Percentiles rank a stretch among this genome's conserved stretches.
Evolutionary conservation across 2,113 vertebrate species (phyloP).

Genomic region (Microcebus tavaratra): DNA sequence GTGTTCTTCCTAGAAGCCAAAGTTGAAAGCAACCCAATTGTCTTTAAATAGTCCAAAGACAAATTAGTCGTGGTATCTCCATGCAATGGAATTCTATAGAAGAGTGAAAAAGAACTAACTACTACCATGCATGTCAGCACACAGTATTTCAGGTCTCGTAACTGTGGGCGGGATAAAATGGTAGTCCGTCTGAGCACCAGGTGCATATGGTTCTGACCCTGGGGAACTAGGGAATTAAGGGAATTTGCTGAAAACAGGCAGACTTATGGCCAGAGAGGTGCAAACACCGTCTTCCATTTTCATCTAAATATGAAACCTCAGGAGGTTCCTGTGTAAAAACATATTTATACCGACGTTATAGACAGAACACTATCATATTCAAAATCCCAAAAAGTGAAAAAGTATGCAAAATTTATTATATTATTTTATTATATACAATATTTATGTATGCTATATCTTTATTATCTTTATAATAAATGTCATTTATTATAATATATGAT

Average conservation of each 20-base stretch:
- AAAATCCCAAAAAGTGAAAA: not conserved
- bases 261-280: not conserved
- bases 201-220: not conserved
- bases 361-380: not conserved
- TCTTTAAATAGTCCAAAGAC: not conserved
- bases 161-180: not conserved
- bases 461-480: not conserved
- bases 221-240: not conserved
- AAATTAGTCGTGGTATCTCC: not conserved
- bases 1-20: not conserved
- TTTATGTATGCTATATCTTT: not conserved
- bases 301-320: not conserved
- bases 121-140: rapidly evolving
- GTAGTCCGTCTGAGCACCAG: not conserved
- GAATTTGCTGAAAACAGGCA: not conserved
- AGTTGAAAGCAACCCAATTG: not conserved
- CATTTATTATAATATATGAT: not conserved
- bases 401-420: not conserved
- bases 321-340: not conserved
- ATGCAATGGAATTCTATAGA: not conserved
- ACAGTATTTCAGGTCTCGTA: not conserved
- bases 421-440: not conserved
- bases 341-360: not conserved
- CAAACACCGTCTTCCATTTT: not conserved
- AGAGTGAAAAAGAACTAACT: not conserved